These are phyloP conservation scores for Champsocephalus esox DNA, from an alignment of 2,797 vertebrate species.

Conservation along the genomic window DNA sequence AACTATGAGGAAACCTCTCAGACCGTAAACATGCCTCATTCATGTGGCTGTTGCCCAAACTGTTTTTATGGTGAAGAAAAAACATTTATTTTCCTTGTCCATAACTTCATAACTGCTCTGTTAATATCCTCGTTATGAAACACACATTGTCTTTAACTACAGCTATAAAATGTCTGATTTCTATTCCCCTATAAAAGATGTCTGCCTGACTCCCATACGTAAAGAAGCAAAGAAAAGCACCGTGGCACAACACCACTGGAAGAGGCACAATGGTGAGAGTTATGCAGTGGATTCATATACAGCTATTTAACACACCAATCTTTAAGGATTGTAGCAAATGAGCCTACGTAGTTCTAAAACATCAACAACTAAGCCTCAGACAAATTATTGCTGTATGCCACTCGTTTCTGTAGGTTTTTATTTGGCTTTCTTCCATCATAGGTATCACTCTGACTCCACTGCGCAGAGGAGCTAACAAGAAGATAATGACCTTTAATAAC, in stretches of 20 bases:
- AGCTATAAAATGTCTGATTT: constrained; percentile 22
- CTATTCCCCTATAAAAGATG: constrained; percentile 27
- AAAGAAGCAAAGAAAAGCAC: constrained; percentile 26
- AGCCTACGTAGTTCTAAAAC: background rate
- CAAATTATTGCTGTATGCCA: background rate
- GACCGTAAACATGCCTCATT: background rate
- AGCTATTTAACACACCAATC: background rate
- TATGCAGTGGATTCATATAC: background rate
- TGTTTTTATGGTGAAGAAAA: constrained; percentile 1
- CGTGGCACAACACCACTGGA: constrained; percentile 14
- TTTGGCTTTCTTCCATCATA: constrained; percentile 34
- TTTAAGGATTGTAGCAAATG: background rate
- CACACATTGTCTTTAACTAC: constrained; percentile 8
- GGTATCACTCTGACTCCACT: constrained; percentile 66
- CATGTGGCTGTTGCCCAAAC: constrained; percentile 9
- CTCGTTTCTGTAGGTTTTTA: background rate
- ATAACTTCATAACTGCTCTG: background rate
- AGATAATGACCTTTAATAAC: background rate
- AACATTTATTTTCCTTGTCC: constrained; percentile 4
- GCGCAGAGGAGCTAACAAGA: constrained; percentile 29
- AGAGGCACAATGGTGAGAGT: constrained; percentile 52
- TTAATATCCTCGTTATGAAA: constrained; percentile 8
- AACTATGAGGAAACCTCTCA: constrained; percentile 12
- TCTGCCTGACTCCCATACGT: constrained; percentile 46
- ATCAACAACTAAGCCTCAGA: background rate